Evolutionary conservation across 2,113 vertebrate genomes (phyloP), one percentile per base, ranked within the genome.

Genomic region (Nematolebias whitei): DNA sequence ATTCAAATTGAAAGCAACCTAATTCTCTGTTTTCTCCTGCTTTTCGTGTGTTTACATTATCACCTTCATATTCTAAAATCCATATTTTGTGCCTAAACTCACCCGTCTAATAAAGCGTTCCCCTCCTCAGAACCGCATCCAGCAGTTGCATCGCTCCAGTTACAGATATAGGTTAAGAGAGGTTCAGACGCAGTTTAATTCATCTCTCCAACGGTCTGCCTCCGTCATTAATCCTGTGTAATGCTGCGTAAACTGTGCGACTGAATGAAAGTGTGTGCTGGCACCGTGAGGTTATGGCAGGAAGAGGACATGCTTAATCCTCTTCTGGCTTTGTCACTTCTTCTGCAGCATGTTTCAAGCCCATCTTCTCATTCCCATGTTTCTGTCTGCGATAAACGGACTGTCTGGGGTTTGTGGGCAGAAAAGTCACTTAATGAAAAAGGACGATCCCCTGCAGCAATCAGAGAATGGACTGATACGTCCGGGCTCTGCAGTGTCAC

Each of bases 141-240:
- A 35, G 32, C 10, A 6, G 32, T 74, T 65, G 82, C 79, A 53
- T 49, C 24, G 72, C 83, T 76, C 78, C 78, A 72, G 67, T 83
- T 85, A 11, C 75, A 64, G 71, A 88, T 86, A 71, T 87, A 83
- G 83, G 85, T 88, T 83, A 85, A 58, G 62, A 83, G 83, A 79
- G 80, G 84, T 84, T 89, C 82, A 87, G 85, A 87, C 84, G 48
- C 63, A 78, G 86, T 83, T 68, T 83, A 82, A 86, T 76, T 86
- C 80, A 85, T 84, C 82, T 80, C 76, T 62, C 23, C 85, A 90
- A 83, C 74, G 76, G 79, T 72, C 62, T 15, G 77, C 49, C 76
- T 68, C 72, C 79, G 45, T 74, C 71, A 67, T 76, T 90, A 91
- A 87, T 90, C 87, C 88, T 40, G 68, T 59, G 61, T 88, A 89